Percentiles rank a stretch among this genome's conserved stretches.
phyloP scores from a whole-genome alignment of 2,113 vertebrate genomes.

The Sitta europaea region DNA sequence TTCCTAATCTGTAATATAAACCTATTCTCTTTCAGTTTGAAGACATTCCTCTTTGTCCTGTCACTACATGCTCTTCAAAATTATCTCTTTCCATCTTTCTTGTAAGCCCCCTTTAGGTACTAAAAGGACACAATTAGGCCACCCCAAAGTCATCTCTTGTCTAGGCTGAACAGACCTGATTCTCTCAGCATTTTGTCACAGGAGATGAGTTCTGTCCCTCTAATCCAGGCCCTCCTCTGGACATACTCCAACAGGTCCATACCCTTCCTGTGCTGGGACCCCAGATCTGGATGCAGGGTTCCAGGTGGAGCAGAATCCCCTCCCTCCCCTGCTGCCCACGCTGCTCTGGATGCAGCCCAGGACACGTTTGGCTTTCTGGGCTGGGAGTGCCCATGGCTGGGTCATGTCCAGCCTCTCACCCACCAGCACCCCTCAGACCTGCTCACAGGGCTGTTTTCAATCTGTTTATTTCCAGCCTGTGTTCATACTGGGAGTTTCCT shows the following conservation, averaged over 20 bases:
- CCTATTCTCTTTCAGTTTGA: neutral
- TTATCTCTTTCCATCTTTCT: neutral
- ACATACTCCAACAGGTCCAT: rapidly evolving
- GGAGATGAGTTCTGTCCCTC: rapidly evolving
- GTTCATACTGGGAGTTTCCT: rapidly evolving
- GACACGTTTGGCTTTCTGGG: rapidly evolving
- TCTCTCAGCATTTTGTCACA: neutral
- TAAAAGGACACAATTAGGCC: neutral
- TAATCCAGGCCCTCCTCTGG: neutral
- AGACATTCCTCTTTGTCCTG: neutral
- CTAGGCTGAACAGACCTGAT: neutral
- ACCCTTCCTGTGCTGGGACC: neutral
- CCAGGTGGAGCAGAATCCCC: neutral
- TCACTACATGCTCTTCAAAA: neutral
- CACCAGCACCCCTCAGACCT: neutral
- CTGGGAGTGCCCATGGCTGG: too few species aligned
- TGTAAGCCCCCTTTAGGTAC: neutral
- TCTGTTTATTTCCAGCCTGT: neutral
- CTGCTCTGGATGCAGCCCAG: neutral
- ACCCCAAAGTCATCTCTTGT: neutral
- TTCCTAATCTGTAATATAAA: neutral
- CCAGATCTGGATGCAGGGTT: neutral
- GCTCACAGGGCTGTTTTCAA: rapidly evolving
- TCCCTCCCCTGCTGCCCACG: neutral
- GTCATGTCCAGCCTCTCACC: neutral